Evolutionary conservation across 2,888 invertebrate genomes (phyloP).

Genomic region (Lasioglossum leucozonium): DNA sequence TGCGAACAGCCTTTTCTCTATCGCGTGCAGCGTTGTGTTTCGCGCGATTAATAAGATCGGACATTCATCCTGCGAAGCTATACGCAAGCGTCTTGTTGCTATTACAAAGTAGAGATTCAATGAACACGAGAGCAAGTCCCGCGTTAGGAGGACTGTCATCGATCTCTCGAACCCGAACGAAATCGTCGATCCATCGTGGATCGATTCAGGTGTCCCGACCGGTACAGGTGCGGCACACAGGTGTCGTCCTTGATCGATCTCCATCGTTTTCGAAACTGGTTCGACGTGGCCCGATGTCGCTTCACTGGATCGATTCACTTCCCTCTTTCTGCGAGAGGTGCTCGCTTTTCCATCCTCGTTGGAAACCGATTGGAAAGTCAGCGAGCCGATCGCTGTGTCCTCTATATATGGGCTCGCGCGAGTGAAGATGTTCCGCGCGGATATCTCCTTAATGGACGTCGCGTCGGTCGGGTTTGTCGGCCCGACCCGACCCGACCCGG

Average conservation of each 20-base stretch:
- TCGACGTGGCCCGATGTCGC: conserved; percentile 27
- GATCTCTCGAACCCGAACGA: not conserved
- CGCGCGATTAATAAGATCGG: not conserved
- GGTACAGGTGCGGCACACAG: not conserved
- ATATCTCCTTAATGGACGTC: conserved; percentile 49
- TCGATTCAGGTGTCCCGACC: not conserved
- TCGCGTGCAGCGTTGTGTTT: conserved; percentile 44
- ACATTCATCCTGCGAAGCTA: not conserved
- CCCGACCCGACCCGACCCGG: not conserved
- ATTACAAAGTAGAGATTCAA: not conserved
- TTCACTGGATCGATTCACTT: conserved; percentile 71
- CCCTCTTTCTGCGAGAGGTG: conserved; percentile 66
- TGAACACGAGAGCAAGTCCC: not conserved
- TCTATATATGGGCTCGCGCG: conserved; percentile 43
- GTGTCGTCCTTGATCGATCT: not conserved
- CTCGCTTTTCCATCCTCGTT: conserved; percentile 70
- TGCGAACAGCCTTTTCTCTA: conserved; percentile 27
- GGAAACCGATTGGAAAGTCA: conserved; percentile 75
- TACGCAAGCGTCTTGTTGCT: not conserved
- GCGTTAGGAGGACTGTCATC: not conserved
- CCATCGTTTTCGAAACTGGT: conserved; percentile 12
- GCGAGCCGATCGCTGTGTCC: conserved; percentile 58
- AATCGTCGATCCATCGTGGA: not conserved
- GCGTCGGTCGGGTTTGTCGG: conserved; percentile 27
- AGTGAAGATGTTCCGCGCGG: conserved; percentile 65